These are phyloP conservation scores for Megalops atlanticus DNA, from an alignment of 2,113 vertebrate genomes.

Conservation along the genomic window DNA sequence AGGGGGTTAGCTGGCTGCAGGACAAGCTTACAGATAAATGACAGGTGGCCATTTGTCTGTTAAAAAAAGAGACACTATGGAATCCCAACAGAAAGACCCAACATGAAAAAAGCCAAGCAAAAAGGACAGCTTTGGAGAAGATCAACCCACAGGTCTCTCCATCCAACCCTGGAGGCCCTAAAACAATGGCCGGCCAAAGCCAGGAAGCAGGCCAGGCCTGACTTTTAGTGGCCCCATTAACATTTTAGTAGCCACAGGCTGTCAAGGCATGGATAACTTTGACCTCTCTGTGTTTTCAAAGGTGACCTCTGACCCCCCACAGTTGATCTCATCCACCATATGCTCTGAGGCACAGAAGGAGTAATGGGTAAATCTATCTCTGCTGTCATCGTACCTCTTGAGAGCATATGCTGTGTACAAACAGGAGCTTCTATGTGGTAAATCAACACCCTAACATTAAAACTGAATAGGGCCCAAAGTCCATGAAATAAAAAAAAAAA, in stretches of 20 bases:
- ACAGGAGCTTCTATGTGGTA: not conserved
- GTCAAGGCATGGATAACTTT: not conserved
- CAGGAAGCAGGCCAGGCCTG: not conserved
- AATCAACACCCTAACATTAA: not conserved
- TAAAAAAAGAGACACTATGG: not conserved
- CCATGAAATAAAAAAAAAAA: not conserved
- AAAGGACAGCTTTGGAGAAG: not conserved
- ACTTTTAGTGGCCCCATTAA: constrained; percentile 3
- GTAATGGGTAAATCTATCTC: not conserved
- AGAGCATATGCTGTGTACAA: not conserved
- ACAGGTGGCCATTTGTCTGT: not conserved
- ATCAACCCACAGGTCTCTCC: not conserved
- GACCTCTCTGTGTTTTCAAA: not conserved
- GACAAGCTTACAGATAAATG: not conserved
- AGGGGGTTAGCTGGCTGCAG: not conserved
- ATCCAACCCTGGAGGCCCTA: not conserved
- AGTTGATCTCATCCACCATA: constrained; percentile 2
- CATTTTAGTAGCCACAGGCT: not conserved
- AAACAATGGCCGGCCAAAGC: not conserved
- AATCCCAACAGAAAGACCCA: not conserved
- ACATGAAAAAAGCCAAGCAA: not conserved
- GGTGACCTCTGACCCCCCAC: not conserved
- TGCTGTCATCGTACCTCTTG: not conserved
- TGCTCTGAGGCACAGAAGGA: not conserved
- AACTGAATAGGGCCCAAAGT: not conserved